Evolutionary conservation across 2,113 vertebrate species (phyloP), one percentile per base, ranked within the genome.

Genomic region (Lonchura striata): DNA sequence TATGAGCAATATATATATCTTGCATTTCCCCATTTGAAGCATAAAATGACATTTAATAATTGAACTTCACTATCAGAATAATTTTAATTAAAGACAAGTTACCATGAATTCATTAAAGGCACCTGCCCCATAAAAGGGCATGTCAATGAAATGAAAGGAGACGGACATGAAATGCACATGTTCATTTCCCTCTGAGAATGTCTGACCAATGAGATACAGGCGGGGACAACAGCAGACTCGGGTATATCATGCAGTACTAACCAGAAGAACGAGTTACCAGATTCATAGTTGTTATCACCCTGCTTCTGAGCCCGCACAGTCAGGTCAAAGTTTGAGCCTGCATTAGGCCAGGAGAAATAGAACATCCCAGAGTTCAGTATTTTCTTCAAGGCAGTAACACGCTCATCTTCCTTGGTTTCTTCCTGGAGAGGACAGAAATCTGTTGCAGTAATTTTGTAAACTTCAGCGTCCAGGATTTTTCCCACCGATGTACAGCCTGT

Each of bases 351-450:
- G 7, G 97, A 96, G 92, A 98, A 98, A 95, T 98, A 98, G 95
- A 98, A 98, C 92, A 97, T 97, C 18, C 98, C 98, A 6, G 98
- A 98, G 96, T 93, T 97, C 46, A 98, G 94, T 80, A 98, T 97
- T 96, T 98, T 98, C 96, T 94, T 97, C 95, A 98, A 84, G 77
- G 97, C 95, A 9, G 68, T 44, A 56, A 98, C 60, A 0, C 98
- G 98, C 5, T 98, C 98, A 6, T 98, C 98, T 80, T 98, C 98
- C 77, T 89, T 97, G 83, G 92, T 95, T 86, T 97, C 98, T 90
- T 97, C 98, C 96, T 98, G 98, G 47, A 98, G 98, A 35, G 98
- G 98, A 95, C 95, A 97, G 65, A 98, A 98, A 79, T 98, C 98
- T 41, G 96, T 97, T 95, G 97, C 91, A 3, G 98, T 98, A 95